Evolutionary conservation across 1,140 invertebrate genomes (phyloP).

Genomic region (Hycleus cichorii): DNA sequence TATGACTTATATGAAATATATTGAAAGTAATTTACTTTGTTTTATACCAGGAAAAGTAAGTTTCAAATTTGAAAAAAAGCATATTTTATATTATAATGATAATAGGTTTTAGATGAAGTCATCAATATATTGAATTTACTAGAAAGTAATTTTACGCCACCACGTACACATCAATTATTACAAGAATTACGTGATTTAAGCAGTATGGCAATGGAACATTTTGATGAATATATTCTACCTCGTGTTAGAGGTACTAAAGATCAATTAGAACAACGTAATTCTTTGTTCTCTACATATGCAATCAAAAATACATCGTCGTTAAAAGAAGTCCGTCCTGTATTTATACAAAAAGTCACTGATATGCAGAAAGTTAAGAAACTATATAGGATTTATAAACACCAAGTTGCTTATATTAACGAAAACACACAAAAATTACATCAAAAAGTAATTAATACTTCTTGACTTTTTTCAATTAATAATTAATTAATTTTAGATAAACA

Average conservation of each 20-base stretch:
- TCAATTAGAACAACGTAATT: constrained; percentile 19
- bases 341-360: constrained; percentile 26
- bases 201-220: constrained; percentile 95
- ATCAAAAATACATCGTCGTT: constrained; percentile 6
- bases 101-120: constrained; percentile 83
- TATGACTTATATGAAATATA: constrained; percentile 87
- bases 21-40: constrained; percentile 74
- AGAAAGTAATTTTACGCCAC: constrained; percentile 56
- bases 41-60: constrained; percentile 87
- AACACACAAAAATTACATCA: constrained; percentile 26
- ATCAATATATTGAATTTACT: constrained; percentile 64
- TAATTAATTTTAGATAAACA: constrained; percentile 19
- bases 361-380: constrained; percentile 31
- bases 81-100: constrained; percentile 4
- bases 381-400: constrained; percentile 29
- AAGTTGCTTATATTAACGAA: constrained; percentile 27
- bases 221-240: constrained; percentile 83
- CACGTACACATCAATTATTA: constrained; percentile 75
- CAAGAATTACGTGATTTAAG: constrained; percentile 86
- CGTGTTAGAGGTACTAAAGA: constrained; percentile 37
- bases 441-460: constrained; percentile 16
- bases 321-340: constrained; percentile 20
- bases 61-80: neutral
- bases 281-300: neutral
- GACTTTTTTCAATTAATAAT: neutral